These are phyloP conservation scores for Sesia bembeciformis DNA, from an alignment of 2,888 invertebrate genomes.

Conservation along the genomic window DNA sequence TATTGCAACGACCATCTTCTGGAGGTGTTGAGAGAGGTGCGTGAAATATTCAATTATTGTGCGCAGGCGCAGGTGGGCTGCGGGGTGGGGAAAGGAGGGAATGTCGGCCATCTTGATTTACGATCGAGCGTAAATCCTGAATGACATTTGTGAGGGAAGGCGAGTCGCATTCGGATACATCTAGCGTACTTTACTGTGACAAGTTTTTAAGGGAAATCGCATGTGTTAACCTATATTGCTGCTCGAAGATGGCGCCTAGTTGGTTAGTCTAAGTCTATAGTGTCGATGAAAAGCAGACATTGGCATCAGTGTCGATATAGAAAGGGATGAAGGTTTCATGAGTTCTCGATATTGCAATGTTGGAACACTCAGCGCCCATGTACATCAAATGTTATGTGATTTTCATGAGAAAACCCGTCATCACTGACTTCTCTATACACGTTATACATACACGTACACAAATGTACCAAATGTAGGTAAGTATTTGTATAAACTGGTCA, in stretches of 20 bases:
- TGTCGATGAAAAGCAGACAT: slow-evolving; percentile 25
- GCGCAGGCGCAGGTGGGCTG: slow-evolving; percentile 59
- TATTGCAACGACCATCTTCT: slow-evolving; percentile 43
- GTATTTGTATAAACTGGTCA: too few species aligned
- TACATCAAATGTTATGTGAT: slow-evolving; percentile 33
- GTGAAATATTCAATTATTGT: slow-evolving; percentile 72
- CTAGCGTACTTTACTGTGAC: slow-evolving; percentile 35
- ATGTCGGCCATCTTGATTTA: slow-evolving; percentile 70
- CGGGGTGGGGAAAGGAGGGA: slow-evolving; percentile 23
- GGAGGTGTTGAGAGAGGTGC: slow-evolving; percentile 70
- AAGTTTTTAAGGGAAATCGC: slow-evolving; percentile 51
- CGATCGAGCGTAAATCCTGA: slow-evolving; percentile 64
- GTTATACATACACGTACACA: too few species aligned
- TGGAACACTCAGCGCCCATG: slow-evolving; percentile 28
- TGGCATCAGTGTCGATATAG: slow-evolving; percentile 12
- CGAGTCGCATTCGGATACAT: slow-evolving; percentile 33
- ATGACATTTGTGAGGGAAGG: slow-evolving; percentile 67
- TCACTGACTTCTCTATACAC: too few species aligned
- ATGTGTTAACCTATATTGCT: slow-evolving; percentile 25
- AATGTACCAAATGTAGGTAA: too few species aligned
- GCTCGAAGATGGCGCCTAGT: slow-evolving; percentile 13
- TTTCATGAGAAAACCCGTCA: slow-evolving; percentile 1
- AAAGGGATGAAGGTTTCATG: slow-evolving; percentile 14
- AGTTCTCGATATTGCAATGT: slow-evolving; percentile 29
- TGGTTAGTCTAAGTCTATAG: slow-evolving; percentile 11